phyloP scores from a whole-genome alignment of 2,888 invertebrate species.

The Patella pellucida region DNA sequence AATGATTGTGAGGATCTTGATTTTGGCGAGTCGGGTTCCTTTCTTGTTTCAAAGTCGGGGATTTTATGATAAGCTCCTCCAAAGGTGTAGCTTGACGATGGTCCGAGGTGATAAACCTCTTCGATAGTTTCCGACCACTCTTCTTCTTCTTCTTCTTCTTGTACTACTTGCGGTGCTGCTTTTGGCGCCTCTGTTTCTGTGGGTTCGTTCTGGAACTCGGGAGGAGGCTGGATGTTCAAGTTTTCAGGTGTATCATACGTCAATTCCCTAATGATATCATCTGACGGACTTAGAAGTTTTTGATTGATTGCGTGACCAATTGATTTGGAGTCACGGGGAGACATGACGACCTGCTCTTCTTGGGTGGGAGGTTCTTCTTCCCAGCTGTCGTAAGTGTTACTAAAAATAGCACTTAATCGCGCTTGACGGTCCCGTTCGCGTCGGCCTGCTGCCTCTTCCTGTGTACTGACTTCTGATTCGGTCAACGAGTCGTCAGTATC shows the following conservation, averaged over 20 bases:
- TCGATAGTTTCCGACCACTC: slow-evolving; percentile 36
- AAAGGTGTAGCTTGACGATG: slow-evolving; percentile 31
- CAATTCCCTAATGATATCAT: background rate
- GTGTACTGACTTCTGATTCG: slow-evolving; percentile 11
- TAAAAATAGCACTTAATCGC: background rate
- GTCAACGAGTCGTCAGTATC: slow-evolving; percentile 36
- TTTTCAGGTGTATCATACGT: background rate
- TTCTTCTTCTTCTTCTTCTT: slow-evolving; percentile 42
- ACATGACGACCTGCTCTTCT: background rate
- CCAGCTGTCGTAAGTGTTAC: background rate
- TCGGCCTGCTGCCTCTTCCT: background rate
- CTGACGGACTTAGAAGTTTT: background rate
- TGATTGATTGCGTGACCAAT: background rate
- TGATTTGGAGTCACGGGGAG: background rate
- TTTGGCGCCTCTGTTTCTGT: background rate
- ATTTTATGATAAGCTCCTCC: slow-evolving; percentile 32
- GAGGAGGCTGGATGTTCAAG: slow-evolving; percentile 34
- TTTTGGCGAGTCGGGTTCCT: slow-evolving; percentile 28
- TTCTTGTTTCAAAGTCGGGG: slow-evolving; percentile 41
- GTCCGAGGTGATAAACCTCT: slow-evolving; percentile 34
- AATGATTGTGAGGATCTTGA: slow-evolving; percentile 5
- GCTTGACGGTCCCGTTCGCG: background rate
- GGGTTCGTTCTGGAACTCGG: slow-evolving; percentile 34
- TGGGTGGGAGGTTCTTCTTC: background rate
- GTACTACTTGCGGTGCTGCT: slow-evolving; percentile 29